Percentiles rank a stretch among this genome's conserved stretches.
Evolutionary conservation across 2,888 invertebrate genomes (phyloP).

Genomic region (Agrochola macilenta): DNA sequence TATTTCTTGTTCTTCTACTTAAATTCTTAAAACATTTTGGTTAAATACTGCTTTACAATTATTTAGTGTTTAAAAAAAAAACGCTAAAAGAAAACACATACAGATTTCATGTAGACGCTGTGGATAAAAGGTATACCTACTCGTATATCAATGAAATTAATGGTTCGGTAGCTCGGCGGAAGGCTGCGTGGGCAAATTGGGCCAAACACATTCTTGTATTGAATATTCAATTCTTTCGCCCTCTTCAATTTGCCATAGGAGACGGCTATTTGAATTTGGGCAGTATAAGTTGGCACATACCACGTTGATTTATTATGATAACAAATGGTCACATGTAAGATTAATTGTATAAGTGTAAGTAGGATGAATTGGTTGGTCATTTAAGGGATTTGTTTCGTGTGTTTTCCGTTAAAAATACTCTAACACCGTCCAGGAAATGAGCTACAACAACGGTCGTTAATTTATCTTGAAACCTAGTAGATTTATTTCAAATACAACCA

Average conservation of each 20-base stretch:
- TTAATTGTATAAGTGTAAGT: background rate
- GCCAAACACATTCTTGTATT: constrained; percentile 58
- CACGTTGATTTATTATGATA: constrained; percentile 25
- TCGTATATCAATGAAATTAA: constrained; percentile 61
- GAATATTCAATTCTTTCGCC: constrained; percentile 58
- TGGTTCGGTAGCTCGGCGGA: constrained; percentile 43
- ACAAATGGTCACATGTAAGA: background rate
- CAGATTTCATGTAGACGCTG: constrained; percentile 23
- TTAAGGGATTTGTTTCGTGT: background rate
- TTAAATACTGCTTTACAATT: no score
- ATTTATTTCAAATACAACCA: constrained; percentile 22
- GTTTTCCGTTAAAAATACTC: background rate
- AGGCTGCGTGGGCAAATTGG: constrained; percentile 43
- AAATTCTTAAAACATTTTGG: background rate
- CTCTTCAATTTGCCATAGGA: constrained; percentile 50
- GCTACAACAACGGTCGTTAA: background rate
- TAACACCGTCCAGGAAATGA: background rate
- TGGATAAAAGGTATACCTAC: constrained; percentile 55
- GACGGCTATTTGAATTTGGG: constrained; percentile 36
- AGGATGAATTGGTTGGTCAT: background rate
- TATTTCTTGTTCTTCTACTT: background rate
- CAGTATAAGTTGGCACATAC: constrained; percentile 24
- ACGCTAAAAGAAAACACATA: constrained; percentile 25
- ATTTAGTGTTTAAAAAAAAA: background rate
- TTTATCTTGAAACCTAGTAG: background rate